A percentile compares a stretch with the other conserved stretches of the same genome.
Evolutionary conservation across 2,888 invertebrate genomes (phyloP).

Genomic region (Muschampia plurimacula): DNA sequence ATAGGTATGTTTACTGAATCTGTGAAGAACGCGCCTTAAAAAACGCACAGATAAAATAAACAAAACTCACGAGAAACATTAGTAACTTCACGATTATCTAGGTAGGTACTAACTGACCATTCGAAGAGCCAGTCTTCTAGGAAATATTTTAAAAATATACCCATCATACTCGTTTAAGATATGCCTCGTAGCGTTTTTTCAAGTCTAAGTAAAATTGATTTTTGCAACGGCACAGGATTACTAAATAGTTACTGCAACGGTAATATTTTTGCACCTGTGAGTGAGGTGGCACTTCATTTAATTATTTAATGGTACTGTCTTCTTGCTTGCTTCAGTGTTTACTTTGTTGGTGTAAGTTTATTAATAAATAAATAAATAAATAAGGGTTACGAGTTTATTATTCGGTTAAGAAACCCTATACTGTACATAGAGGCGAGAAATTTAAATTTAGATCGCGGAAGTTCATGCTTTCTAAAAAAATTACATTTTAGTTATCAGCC

Average conservation of each 20-base stretch:
- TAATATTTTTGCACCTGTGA: too few species aligned
- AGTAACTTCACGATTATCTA: background rate
- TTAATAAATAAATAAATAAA: too few species aligned
- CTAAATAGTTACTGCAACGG: too few species aligned
- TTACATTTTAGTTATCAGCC: too few species aligned
- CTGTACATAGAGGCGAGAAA: background rate
- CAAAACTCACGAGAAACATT: slow-evolving; percentile 3
- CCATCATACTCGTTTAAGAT: too few species aligned
- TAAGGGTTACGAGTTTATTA: background rate
- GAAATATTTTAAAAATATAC: background rate
- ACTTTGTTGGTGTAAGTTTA: too few species aligned
- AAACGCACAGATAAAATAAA: slow-evolving; percentile 23
- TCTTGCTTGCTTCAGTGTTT: too few species aligned
- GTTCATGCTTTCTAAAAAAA: background rate
- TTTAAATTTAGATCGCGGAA: background rate
- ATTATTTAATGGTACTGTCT: too few species aligned
- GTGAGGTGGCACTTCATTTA: too few species aligned
- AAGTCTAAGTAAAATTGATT: too few species aligned
- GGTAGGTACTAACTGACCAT: background rate
- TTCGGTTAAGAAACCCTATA: background rate
- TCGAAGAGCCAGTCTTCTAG: background rate
- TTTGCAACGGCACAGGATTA: too few species aligned
- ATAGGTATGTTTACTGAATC: slow-evolving; percentile 27
- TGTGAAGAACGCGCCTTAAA: slow-evolving; percentile 16
- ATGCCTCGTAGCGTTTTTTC: too few species aligned